phyloP scores from a whole-genome alignment of 2,113 vertebrate species.

The Cynocephalus volans region DNA sequence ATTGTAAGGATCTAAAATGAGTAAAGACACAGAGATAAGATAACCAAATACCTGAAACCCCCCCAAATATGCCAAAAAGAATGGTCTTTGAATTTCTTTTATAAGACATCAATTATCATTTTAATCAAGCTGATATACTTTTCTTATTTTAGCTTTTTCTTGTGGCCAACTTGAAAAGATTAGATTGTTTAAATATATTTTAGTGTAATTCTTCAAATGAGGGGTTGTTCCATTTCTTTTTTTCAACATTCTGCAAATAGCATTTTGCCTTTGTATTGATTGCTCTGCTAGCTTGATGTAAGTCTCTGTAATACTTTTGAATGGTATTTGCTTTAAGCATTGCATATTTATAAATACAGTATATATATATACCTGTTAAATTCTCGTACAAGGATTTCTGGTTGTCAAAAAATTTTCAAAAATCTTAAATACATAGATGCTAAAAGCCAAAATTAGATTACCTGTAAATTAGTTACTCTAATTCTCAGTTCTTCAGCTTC shows the following conservation, averaged over 20 bases:
- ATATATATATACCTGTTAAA: conserved; percentile 49
- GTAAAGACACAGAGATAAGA: neutral
- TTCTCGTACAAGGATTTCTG: conserved; percentile 64
- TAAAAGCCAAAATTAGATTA: conserved; percentile 76
- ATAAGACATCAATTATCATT: neutral
- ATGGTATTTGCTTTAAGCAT: conserved; percentile 63
- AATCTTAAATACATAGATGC: conserved; percentile 62
- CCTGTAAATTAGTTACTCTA: conserved; percentile 73
- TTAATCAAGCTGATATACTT: neutral
- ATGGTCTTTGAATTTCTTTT: neutral
- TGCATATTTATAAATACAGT: conserved; percentile 66
- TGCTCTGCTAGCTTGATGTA: conserved; percentile 65
- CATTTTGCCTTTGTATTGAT: conserved; percentile 63
- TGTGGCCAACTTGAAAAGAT: conserved; percentile 1
- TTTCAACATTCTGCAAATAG: neutral
- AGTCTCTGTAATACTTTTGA: conserved; percentile 54
- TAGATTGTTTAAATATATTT: conserved; percentile 67
- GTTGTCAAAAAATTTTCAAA: conserved; percentile 76
- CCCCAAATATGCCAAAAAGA: neutral
- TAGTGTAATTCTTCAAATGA: conserved; percentile 19
- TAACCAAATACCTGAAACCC: neutral
- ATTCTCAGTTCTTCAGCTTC: conserved; percentile 65
- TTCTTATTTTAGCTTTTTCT: neutral
- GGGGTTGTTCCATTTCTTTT: conserved; percentile 19
- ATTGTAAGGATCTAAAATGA: neutral